phyloP scores from a whole-genome alignment of 2,888 invertebrate species.

The Cactoblastis cactorum region DNA sequence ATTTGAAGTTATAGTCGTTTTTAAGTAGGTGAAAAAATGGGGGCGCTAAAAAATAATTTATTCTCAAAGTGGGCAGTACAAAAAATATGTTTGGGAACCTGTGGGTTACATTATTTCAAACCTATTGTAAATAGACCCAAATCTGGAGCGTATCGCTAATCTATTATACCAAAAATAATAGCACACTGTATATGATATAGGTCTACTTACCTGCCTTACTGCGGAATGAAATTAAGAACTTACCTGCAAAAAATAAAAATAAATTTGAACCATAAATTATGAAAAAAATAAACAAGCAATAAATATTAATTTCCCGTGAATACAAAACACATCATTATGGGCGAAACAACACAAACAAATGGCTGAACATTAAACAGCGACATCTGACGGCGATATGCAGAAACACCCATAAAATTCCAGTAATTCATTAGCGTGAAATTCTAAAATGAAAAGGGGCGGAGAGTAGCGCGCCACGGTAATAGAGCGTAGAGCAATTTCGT shows the following conservation, averaged over 20 bases:
- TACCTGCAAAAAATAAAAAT: neutral
- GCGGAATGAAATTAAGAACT: neutral
- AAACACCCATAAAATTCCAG: slow-evolving; percentile 42
- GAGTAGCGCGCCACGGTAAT: slow-evolving; percentile 30
- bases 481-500: slow-evolving; percentile 27
- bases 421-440: slow-evolving; percentile 70
- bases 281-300: neutral
- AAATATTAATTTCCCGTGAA: neutral
- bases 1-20: too few relatives aligned
- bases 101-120: too few relatives aligned
- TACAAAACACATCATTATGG: slow-evolving; percentile 1
- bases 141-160: too few relatives aligned
- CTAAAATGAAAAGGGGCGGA: slow-evolving; percentile 32
- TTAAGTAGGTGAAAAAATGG: too few relatives aligned
- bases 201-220: neutral
- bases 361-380: slow-evolving; percentile 14
- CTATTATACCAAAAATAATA: too few relatives aligned
- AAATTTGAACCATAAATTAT: neutral
- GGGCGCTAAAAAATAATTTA: too few relatives aligned
- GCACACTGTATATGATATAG: too few relatives aligned
- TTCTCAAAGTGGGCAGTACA: too few relatives aligned
- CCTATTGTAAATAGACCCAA: too few relatives aligned
- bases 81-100: too few relatives aligned
- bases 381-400: slow-evolving; percentile 13
- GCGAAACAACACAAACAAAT: slow-evolving; percentile 3